Conservation (phyloP, 2,888 invertebrate species). For the Masnerella sp. region DNA sequence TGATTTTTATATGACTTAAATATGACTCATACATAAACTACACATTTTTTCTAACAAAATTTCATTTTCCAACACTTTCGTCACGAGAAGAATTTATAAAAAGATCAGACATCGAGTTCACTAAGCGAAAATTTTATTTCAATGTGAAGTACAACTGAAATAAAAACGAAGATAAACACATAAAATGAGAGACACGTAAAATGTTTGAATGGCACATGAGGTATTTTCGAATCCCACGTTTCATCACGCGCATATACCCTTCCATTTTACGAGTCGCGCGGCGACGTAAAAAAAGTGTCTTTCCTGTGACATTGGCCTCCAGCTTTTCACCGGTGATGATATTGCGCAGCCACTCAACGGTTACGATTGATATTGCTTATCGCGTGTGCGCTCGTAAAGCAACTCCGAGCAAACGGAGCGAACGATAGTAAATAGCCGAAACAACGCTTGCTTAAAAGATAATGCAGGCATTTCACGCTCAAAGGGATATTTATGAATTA, state of each 20-base stretch:
- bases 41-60: too few species aligned
- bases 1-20: too few species aligned
- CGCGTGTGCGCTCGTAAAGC: constrained; percentile 37
- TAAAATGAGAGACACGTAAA: too few species aligned
- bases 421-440: constrained; percentile 35
- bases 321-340: constrained; percentile 33
- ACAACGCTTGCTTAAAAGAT: constrained; percentile 29
- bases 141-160: too few species aligned
- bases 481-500: not conserved
- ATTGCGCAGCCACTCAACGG: constrained; percentile 47
- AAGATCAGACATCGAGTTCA: too few species aligned
- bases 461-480: constrained; percentile 10
- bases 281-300: constrained; percentile 24
- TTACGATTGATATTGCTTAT: constrained; percentile 50
- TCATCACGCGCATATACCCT: constrained; percentile 30
- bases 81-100: too few species aligned
- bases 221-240: constrained; percentile 10
- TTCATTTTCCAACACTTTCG: too few species aligned
- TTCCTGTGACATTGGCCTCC: constrained; percentile 41
- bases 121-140: too few species aligned
- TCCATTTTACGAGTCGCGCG: constrained; percentile 26
- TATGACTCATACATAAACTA: too few species aligned
- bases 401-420: constrained; percentile 37
- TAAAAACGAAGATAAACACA: too few species aligned
- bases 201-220: not conserved